Evolutionary conservation across 2,113 vertebrate species (phyloP).

Genomic region (Colossoma macropomum): DNA sequence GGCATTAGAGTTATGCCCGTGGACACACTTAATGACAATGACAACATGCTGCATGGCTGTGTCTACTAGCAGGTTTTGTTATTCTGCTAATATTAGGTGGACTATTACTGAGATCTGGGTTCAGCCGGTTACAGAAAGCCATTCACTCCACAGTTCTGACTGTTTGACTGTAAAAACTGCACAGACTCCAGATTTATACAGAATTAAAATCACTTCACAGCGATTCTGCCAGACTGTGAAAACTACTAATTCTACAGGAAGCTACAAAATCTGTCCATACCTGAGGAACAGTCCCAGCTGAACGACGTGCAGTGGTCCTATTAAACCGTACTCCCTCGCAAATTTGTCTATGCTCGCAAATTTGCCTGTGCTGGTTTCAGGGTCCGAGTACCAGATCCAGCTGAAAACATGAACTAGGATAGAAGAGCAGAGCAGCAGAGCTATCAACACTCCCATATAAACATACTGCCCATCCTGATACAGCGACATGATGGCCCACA

Average conservation of each 20-base stretch:
- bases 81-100: too few species aligned
- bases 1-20: too few species aligned
- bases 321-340: not conserved
- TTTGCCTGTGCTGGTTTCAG: conserved; percentile 7
- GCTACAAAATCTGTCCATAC: conserved; percentile 68
- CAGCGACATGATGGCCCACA: conserved; percentile 40
- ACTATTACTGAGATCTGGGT: too few species aligned
- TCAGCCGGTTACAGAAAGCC: too few species aligned
- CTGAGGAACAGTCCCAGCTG: conserved; percentile 79
- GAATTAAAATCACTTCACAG: too few species aligned
- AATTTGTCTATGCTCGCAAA: too few species aligned
- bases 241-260: conserved; percentile 69
- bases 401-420: conserved; percentile 73
- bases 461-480: conserved; percentile 56
- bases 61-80: too few species aligned
- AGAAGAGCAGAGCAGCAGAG: conserved; percentile 66
- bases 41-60: too few species aligned
- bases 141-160: too few species aligned
- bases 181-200: not conserved
- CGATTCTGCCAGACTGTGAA: too few species aligned
- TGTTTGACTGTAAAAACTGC: not conserved
- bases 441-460: conserved; percentile 56
- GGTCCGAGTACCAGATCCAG: conserved; percentile 76
- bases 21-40: too few species aligned
- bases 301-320: conserved; percentile 68